phyloP scores from a whole-genome alignment of 92 coral and sea anemone species.

The Palythoa caribaeorum region DNA sequence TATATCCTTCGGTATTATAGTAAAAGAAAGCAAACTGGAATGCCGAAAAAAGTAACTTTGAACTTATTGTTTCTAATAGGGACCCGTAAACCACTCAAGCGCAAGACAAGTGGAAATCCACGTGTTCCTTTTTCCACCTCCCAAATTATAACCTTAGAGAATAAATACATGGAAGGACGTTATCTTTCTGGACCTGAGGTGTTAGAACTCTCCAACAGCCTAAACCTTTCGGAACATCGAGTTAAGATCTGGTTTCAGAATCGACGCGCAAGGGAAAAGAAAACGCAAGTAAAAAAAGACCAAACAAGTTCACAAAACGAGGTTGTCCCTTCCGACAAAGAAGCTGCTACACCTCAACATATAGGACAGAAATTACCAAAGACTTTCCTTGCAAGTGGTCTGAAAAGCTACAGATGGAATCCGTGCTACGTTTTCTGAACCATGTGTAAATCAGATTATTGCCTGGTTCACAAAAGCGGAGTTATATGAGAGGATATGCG shows the following conservation, averaged over 20 bases:
- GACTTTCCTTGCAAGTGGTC: conserved; percentile 24
- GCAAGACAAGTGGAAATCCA: conserved; percentile 92
- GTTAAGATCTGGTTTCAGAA: conserved; percentile 99
- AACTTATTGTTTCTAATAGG: conserved; percentile 25
- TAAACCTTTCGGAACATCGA: conserved; percentile 87
- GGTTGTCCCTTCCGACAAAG: not conserved
- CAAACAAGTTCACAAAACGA: conserved; percentile 11
- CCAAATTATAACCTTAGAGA: conserved; percentile 86
- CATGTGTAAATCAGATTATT: conserved; percentile 25
- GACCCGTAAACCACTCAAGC: conserved; percentile 69
- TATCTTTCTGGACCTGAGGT: conserved; percentile 90
- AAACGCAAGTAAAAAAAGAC: conserved; percentile 49
- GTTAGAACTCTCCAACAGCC: conserved; percentile 65
- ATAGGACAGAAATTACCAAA: conserved; percentile 7
- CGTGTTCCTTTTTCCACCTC: conserved; percentile 95
- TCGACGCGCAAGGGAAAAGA: conserved; percentile 96
- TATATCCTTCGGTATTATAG: not conserved
- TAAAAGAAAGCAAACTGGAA: not conserved
- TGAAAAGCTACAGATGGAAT: not conserved
- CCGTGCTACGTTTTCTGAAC: conserved; percentile 20
- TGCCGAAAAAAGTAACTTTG: not conserved
- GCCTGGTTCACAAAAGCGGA: not conserved
- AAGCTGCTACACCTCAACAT: not conserved
- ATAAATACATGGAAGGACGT: conserved; percentile 77
- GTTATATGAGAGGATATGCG: conserved; percentile 1